Evolutionary conservation across 2,113 vertebrate genomes (phyloP), one percentile per base, ranked within the genome.

Genomic region (Oostethus manadensis): DNA sequence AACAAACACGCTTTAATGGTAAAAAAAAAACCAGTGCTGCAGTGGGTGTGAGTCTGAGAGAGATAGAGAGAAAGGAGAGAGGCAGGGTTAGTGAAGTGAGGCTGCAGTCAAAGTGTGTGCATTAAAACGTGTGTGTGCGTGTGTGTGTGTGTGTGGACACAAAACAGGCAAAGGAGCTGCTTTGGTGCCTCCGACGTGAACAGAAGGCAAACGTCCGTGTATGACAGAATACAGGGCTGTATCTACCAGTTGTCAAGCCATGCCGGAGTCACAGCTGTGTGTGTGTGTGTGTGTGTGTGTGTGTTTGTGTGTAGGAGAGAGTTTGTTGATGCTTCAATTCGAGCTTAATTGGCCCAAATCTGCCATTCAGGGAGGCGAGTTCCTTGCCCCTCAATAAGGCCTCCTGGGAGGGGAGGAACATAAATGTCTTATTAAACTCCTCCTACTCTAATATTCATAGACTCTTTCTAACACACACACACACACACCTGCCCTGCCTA

Each of bases 261-360:
- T 55, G 55, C 49, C 68, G 55, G 43, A 6, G 46, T 53, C 20
- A 15, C 17, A 51, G 15, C 56, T 46, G 46, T 15, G 20, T 10
- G 0, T 29, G 35, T 23, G 46, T 16, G 22, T 54, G 23, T 45
- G 22, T 53, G 13, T 8, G 48, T 33, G 21, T 63, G 51, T 33
- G 51, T 60, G 55, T 45, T 29, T 63, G 8, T 46, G 6, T 40
- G 43, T 60, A 15, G 45, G 35, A 58, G 18, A 58, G 11, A 23
- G 46, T 56, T 62, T 54, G 50, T 53, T 35, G 60, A 49, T 68
- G 74, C 54, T 79, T 64, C 47, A 71, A n/a, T 70, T 79, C 51
- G 16, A 26, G 45, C 48, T 74, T 88, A 87, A 88, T 87, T 89
- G 80, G 78, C 82, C 88, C 77, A 84, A 80, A 86, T 89, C 78